Base-by-base conservation (phyloP, 2,888 invertebrate species). In the Drosophila formosana region DNA sequence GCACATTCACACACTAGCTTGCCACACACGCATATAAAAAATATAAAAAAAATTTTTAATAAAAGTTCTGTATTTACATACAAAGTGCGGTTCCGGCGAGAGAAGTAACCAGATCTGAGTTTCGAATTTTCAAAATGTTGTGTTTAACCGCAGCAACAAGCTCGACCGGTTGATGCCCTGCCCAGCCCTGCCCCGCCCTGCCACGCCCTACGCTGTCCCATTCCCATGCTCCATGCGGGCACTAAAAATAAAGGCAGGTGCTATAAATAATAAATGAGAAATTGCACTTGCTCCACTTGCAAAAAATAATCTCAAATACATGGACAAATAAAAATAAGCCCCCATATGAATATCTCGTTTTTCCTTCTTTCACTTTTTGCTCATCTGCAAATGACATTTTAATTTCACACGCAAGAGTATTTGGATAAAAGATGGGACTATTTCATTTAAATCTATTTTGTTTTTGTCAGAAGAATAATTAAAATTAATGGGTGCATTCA, bases 221-320 rank as follows among this genome's bases (percentile, higher is more conserved):
- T 2, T 1, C 4, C 26, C 25, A 43, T 18, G 57, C 63, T 60
- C 76, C 72, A 75, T 34, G 68, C 55, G 78, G 52, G 68, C 57
- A 77, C 77, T 82, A 71, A 86, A 88, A 88, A 66, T 66, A 69
- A 72, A 68, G 75, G 68, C 86, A 88, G 84, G 78, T 77, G 70
- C 75, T 75, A 83, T 83, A 88, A 86, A 83, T 83, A 86, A 86
- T 74, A 83, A 80, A 83, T 83, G 83, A 78, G 72, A 75, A 88
- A 85, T 72, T 86, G 88, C 86, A 67, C 58, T 63, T 70, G 67
- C 43, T 41, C 46, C 37, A 18, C 18, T 18, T 45, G 45, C 52
- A 28, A 53, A 66, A 52, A 70, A 73, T 66, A 56, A 80, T 80
- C 64, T 46, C 49, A 58, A 73, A 78, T 70, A 80, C 73, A 72